Conservation (phyloP, 2,797 vertebrate species). For the Adelosebastes latens region DNA sequence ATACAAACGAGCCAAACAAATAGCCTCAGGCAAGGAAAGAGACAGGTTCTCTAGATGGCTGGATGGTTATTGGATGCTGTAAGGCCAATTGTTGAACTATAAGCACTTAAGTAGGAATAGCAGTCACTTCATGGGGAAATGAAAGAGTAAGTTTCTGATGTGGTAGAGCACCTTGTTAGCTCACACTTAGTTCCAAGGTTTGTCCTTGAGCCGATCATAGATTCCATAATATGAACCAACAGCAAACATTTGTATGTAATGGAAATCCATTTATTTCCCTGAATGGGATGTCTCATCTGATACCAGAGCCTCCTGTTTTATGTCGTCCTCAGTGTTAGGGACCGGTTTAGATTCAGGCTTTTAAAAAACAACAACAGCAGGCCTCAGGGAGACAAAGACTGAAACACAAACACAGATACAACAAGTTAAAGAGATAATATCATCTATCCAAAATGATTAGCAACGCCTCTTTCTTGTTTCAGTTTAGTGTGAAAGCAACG, state of each 20-base stretch:
- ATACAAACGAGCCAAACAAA: background rate
- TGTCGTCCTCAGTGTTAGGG: constrained; percentile 24
- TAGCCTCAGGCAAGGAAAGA: background rate
- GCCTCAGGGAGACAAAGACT: background rate
- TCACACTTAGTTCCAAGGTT: constrained; percentile 6
- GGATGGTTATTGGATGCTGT: background rate
- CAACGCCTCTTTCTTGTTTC: background rate
- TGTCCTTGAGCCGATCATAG: constrained; percentile 39
- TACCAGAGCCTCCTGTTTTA: constrained; percentile 35
- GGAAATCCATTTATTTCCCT: constrained; percentile 57
- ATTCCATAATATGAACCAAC: constrained; percentile 17
- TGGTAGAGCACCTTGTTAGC: background rate
- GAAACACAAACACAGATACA: background rate
- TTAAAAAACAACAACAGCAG: background rate
- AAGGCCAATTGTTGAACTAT: background rate
- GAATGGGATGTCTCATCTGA: constrained; percentile 36
- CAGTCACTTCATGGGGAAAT: background rate
- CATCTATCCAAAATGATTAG: constrained; percentile 29
- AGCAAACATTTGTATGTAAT: background rate
- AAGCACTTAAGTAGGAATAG: background rate
- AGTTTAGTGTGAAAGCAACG: background rate
- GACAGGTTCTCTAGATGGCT: background rate
- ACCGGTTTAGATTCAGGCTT: constrained; percentile 19
- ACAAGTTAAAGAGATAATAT: constrained; percentile 4
- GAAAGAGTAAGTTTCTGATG: constrained; percentile 7